These are phyloP conservation scores for Drosophila ironensis DNA, from an alignment of 1,140 invertebrate species.

Conservation along the genomic window DNA sequence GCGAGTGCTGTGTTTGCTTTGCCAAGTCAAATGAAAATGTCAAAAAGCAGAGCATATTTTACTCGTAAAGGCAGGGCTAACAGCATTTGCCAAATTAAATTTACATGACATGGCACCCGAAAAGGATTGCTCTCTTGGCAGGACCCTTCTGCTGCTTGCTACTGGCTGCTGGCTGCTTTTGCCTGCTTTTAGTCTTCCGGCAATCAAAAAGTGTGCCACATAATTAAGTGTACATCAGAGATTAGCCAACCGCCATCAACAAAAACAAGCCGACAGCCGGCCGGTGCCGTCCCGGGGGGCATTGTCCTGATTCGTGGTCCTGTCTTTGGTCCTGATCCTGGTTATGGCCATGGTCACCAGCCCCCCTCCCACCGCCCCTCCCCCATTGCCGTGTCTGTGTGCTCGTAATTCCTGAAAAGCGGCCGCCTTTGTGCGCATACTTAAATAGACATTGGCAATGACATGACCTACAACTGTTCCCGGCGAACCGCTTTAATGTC, in stretches of 20 bases:
- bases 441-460: constrained; percentile 71
- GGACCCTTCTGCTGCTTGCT: neutral
- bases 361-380: too few species aligned
- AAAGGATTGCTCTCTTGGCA: constrained; percentile 19
- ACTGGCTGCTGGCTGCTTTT: too few species aligned
- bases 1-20: constrained; percentile 38
- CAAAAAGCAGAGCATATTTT: constrained; percentile 61
- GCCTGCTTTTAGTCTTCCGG: constrained; percentile 25
- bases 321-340: neutral
- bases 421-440: constrained; percentile 66
- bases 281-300: constrained; percentile 11
- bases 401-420: constrained; percentile 31
- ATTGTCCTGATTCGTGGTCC: constrained; percentile 1
- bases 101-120: constrained; percentile 50
- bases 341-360: neutral
- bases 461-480: constrained; percentile 42
- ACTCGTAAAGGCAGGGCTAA: constrained; percentile 48
- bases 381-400: neutral
- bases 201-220: constrained; percentile 68
- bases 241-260: constrained; percentile 63
- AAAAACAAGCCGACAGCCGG: constrained; percentile 17
- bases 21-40: constrained; percentile 60
- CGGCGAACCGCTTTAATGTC: constrained; percentile 68
- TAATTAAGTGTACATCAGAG: constrained; percentile 79
- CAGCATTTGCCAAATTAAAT: constrained; percentile 68